Percentiles rank a stretch among this genome's conserved stretches.
Evolutionary conservation across 2,888 invertebrate genomes (phyloP).

Genomic region (Prenolepis imparis): DNA sequence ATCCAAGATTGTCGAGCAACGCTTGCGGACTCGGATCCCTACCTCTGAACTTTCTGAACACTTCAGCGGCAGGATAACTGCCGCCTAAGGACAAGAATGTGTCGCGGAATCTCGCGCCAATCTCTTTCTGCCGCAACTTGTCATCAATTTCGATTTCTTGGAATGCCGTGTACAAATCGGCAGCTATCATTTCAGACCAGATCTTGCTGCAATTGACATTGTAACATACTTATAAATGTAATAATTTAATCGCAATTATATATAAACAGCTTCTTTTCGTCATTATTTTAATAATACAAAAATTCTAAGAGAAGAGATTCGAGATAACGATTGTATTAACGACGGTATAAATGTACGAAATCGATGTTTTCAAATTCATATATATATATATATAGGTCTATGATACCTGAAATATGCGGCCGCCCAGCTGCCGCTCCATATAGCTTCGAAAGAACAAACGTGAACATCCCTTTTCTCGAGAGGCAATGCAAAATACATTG

Average conservation of each 20-base stretch:
- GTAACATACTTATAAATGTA: not conserved
- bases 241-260: not conserved
- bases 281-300: constrained; percentile 8
- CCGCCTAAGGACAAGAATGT: constrained; percentile 95
- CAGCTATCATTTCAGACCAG: constrained; percentile 96
- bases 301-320: not conserved
- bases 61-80: constrained; percentile 92
- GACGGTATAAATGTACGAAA: not conserved
- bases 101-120: constrained; percentile 92
- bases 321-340: not conserved
- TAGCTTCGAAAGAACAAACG: constrained; percentile 94
- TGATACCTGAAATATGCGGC: constrained; percentile 92
- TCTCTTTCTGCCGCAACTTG: constrained; percentile 87
- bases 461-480: constrained; percentile 93
- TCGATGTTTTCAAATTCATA: not conserved
- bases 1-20: constrained; percentile 89
- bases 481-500: constrained; percentile 92
- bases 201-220: constrained; percentile 89
- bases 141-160: constrained; percentile 88
- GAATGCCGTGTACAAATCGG: constrained; percentile 96
- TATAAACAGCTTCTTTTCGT: not conserved
- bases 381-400: not conserved
- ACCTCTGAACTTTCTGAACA: constrained; percentile 96
- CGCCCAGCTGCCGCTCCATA: constrained; percentile 94
- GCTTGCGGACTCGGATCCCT: constrained; percentile 96